Evolutionary conservation across 2,113 vertebrate genomes (phyloP).

Genomic region (Phylloscopus whistleri): DNA sequence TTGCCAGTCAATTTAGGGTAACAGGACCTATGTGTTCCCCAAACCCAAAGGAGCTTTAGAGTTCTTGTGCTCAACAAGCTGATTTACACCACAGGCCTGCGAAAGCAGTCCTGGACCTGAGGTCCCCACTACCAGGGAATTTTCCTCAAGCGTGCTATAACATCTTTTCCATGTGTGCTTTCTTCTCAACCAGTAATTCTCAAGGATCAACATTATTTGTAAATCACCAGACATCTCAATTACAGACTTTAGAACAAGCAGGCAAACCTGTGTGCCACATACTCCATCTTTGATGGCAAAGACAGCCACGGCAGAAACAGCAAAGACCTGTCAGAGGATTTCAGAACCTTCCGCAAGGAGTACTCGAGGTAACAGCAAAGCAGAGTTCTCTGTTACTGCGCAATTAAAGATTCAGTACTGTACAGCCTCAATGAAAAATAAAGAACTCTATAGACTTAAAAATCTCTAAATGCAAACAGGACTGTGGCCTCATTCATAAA

Average conservation of each 20-base stretch:
- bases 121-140: no score
- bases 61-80: neutral
- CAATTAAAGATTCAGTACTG: neutral
- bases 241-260: neutral
- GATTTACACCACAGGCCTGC: neutral
- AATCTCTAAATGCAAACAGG: neutral
- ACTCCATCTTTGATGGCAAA: neutral
- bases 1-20: neutral
- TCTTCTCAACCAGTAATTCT: neutral
- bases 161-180: neutral
- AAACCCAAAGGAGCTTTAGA: constrained; percentile 12
- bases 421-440: neutral
- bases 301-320: neutral
- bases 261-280: neutral
- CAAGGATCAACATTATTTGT: neutral
- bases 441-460: neutral
- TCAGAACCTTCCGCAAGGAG: neutral
- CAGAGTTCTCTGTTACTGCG: neutral
- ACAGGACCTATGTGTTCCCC: neutral
- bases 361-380: neutral
- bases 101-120: neutral
- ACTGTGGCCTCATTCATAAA: neutral
- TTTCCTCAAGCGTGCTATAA: fast-evolving
- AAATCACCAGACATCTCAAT: neutral
- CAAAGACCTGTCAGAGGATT: neutral